Conservation (phyloP, 2,888 invertebrate species). For the Orthosia gracilis region DNA sequence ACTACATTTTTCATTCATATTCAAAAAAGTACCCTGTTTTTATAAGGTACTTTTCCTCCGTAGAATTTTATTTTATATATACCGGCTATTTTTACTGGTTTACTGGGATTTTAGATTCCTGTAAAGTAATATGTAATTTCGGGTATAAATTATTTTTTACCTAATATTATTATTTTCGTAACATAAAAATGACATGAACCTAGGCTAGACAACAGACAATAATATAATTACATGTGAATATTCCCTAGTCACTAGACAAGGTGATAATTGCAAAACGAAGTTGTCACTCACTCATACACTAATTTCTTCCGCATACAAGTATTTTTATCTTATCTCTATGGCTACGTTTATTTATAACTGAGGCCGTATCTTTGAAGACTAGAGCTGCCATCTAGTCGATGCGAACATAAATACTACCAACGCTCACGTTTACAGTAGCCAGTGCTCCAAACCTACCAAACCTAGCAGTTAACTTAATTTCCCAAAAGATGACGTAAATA, state of each 20-base stretch:
- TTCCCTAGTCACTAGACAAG: neutral
- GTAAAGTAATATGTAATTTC: neutral
- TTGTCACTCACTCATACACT: neutral
- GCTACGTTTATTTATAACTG: neutral
- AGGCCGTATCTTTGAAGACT: neutral
- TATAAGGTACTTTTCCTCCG: neutral
- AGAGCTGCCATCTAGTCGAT: slow-evolving; percentile 48
- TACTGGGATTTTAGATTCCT: neutral
- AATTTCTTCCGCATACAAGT: neutral
- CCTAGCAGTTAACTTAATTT: neutral
- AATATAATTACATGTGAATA: too few relatives aligned
- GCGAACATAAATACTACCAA: slow-evolving; percentile 15
- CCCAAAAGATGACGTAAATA: slow-evolving; percentile 42
- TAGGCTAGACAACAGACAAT: too few relatives aligned
- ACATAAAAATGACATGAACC: too few relatives aligned
- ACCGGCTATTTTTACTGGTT: neutral
- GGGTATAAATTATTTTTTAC: neutral
- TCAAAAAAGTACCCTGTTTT: neutral
- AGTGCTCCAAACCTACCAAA: neutral
- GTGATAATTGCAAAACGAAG: neutral
- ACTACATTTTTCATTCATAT: neutral
- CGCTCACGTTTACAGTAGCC: neutral
- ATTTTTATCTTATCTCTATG: neutral
- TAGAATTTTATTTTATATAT: neutral
- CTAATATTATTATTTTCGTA: neutral